A percentile compares a stretch with the other conserved stretches of the same genome.
Evolutionary conservation across 2,888 invertebrate genomes (phyloP).

Genomic region (Drosophila borealis): DNA sequence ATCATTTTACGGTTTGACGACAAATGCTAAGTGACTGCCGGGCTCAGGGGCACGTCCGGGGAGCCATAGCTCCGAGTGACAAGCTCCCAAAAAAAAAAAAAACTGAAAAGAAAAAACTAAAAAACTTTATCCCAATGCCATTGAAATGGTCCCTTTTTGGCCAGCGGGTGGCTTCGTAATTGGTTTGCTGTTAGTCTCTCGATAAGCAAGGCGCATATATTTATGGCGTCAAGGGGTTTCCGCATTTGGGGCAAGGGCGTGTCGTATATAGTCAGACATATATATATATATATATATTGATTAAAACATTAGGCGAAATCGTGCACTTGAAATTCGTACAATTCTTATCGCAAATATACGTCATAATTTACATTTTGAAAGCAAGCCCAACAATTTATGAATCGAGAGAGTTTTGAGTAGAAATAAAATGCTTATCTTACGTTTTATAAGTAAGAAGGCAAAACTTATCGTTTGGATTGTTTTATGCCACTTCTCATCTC

Average conservation of each 20-base stretch:
- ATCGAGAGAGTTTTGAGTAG: too few species aligned
- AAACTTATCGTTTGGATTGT: background rate
- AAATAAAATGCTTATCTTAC: too few species aligned
- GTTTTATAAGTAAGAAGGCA: too few species aligned
- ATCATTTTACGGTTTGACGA: slow-evolving; percentile 38
- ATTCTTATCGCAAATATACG: slow-evolving; percentile 11
- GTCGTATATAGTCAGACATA: slow-evolving; percentile 4
- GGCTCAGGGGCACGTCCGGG: background rate
- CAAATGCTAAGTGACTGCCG: slow-evolving; percentile 36
- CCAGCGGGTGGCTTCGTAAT: slow-evolving; percentile 19
- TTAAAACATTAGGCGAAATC: slow-evolving; percentile 20
- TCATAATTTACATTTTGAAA: background rate
- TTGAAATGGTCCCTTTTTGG: slow-evolving; percentile 25
- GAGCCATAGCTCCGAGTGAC: slow-evolving; percentile 7
- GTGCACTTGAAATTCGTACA: background rate
- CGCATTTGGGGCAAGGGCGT: slow-evolving; percentile 20
- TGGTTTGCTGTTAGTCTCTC: slow-evolving; percentile 40
- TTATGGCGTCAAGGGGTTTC: slow-evolving; percentile 5
- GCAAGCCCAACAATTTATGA: background rate
- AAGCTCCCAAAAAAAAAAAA: slow-evolving; percentile 1
- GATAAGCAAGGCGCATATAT: slow-evolving; percentile 36
- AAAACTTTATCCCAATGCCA: slow-evolving; percentile 20
- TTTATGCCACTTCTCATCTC: background rate
- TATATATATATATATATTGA: slow-evolving; percentile 18
- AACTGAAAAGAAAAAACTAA: background rate